Conservation (phyloP, 2,888 invertebrate species). For the Hoplodrina blanda region DNA sequence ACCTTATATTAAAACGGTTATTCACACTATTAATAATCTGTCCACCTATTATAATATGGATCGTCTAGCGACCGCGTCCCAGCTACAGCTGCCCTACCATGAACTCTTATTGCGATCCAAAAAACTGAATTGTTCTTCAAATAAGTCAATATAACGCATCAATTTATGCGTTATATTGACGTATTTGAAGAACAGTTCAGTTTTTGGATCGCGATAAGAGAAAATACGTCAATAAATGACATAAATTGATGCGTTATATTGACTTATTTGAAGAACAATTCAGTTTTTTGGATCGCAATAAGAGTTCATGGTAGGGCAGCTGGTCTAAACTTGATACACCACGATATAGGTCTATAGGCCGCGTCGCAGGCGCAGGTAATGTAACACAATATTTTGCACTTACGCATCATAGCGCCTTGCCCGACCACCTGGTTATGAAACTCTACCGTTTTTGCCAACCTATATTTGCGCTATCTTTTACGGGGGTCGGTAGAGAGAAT, state of each 20-base stretch:
- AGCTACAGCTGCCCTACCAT: no score
- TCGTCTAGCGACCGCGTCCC: constrained; percentile 2
- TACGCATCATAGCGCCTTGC: constrained; percentile 34
- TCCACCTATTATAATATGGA: constrained; percentile 1
- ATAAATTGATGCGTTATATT: no score
- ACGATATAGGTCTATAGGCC: constrained; percentile 60
- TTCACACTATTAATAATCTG: background rate
- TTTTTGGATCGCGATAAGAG: no score
- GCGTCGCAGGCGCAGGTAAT: constrained; percentile 49
- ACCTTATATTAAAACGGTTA: background rate
- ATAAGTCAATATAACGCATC: no score
- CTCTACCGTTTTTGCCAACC: constrained; percentile 48
- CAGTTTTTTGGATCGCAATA: no score
- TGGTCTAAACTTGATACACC: constrained; percentile 43
- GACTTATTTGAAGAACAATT: no score
- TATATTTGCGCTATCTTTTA: constrained; percentile 65
- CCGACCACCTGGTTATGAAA: constrained; percentile 61
- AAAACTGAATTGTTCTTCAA: no score
- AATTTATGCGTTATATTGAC: no score
- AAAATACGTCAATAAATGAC: no score
- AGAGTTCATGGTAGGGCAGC: no score
- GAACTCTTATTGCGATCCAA: no score
- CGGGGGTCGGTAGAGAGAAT: constrained; percentile 35
- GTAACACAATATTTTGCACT: constrained; percentile 60
- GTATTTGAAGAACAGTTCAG: no score